These are phyloP conservation scores for Tupaia tana DNA, from an alignment of 2,113 vertebrate species.

Conservation along the genomic window DNA sequence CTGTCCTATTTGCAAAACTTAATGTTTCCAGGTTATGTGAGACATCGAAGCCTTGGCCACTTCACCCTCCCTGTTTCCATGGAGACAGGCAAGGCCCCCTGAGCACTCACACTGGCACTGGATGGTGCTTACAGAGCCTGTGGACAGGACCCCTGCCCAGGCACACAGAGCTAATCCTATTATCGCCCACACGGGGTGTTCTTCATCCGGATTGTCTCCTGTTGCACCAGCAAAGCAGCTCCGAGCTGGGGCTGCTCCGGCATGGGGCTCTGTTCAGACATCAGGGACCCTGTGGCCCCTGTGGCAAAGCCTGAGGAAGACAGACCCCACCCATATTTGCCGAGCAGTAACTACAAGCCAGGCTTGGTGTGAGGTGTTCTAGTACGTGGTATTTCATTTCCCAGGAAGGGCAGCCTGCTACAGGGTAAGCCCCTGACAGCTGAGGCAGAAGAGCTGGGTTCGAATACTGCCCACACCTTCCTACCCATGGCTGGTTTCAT, in stretches of 20 bases:
- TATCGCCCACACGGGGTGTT: background rate
- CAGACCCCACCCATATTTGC: background rate
- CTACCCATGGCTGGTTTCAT: background rate
- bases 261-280: background rate
- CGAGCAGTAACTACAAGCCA: background rate
- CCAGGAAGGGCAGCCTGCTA: background rate
- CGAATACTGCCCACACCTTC: background rate
- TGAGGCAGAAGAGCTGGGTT: background rate
- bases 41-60: background rate
- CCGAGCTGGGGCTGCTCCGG: background rate
- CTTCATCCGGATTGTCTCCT: background rate
- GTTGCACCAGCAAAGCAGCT: background rate
- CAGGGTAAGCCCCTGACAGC: background rate
- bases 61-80: background rate
- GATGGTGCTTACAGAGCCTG: constrained; percentile 27
- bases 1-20: constrained; percentile 9
- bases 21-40: background rate
- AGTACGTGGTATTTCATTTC: background rate
- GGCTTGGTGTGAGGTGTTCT: background rate
- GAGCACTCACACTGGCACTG: background rate
- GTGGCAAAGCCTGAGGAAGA: background rate
- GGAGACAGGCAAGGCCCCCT: constrained; percentile 1
- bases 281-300: background rate
- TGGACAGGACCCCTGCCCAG: background rate
- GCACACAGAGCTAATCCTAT: background rate